Base-by-base conservation (phyloP, 2,888 invertebrate species). In the Sarcophaga rosellei region DNA sequence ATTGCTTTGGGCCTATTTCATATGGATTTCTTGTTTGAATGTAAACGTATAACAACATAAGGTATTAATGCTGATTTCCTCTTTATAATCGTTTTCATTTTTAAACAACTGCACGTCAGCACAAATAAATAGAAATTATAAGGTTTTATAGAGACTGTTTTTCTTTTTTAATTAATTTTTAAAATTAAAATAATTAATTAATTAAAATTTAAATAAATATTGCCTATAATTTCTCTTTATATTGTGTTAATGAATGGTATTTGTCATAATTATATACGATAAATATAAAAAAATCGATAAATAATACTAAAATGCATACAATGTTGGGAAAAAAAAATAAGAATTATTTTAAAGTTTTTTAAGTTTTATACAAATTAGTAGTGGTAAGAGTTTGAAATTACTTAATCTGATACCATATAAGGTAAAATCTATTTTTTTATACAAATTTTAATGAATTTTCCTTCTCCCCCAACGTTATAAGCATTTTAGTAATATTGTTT, bases 91-190 rank as follows among this genome's bases (percentile, higher is more conserved):
- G 15, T 65, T 72, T 68, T 70, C 70, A 70, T 73, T 47, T 44
- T 69, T 63, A 73, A 73, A 84, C 84, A 90, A 89, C 89, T 90
- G 90, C 91, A 91, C 91, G 92, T 90, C 91, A 91, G 90, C 91
- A 90, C 91, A 89, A 88, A 81, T 86, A 88, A 88, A 89, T 66
- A 87, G 84, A 85, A 72, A 88, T 88, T 88, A 88, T 86, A 87
- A 61, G 72, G 47, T 79, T 69, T 70, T n/a, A 53, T 15, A 15
- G 17, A 4, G 17, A 4, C 17, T 15, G 53, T 15, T 35, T 66
- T 69, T 65, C 8, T 23, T 72, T 66, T 62, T 47, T 3, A 65
- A 25, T 66, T 73, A 35, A 35, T 35, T 57, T 21, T 12, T 3
- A 15, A 61, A 69, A 69, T 73, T 68, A 21, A 47, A 21, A 35